These are phyloP conservation scores for Apamea anceps DNA, from an alignment of 2,888 invertebrate genomes.

Conservation along the genomic window DNA sequence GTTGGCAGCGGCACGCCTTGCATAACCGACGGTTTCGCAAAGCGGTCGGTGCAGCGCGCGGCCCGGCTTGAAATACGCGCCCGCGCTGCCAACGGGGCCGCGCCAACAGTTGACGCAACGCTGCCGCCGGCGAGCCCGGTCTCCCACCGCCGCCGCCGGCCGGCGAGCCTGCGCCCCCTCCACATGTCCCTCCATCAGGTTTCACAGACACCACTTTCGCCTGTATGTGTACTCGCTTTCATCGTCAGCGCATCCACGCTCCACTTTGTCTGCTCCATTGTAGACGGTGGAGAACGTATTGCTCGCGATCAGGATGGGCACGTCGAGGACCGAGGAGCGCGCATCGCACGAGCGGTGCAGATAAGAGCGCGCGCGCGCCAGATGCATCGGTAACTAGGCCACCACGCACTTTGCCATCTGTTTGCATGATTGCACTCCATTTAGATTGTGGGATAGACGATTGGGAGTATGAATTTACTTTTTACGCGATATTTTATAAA, in stretches of 20 bases:
- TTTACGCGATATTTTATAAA: constrained; percentile 38
- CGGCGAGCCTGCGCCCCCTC: constrained; percentile 79
- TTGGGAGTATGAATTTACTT: constrained; percentile 37
- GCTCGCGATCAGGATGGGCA: constrained; percentile 65
- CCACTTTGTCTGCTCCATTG: constrained; percentile 68
- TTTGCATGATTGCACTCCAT: constrained; percentile 78
- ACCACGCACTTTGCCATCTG: constrained; percentile 83
- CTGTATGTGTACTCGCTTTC: constrained; percentile 82
- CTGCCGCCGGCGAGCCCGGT: constrained; percentile 62
- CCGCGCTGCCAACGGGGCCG: constrained; percentile 84
- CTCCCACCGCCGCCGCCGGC: constrained; percentile 63
- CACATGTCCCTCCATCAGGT: constrained; percentile 76
- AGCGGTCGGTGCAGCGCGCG: constrained; percentile 87
- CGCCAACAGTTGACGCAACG: constrained; percentile 81
- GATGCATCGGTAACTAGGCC: constrained; percentile 86
- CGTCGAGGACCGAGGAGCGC: constrained; percentile 63
- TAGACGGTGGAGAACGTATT: constrained; percentile 55
- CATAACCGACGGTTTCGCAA: constrained; percentile 90
- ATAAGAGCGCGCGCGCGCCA: constrained; percentile 80
- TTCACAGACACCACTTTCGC: constrained; percentile 88
- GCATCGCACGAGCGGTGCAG: constrained; percentile 71
- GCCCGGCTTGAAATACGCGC: constrained; percentile 88
- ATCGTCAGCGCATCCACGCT: constrained; percentile 78
- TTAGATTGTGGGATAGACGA: constrained; percentile 62
- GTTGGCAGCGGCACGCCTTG: constrained; percentile 90